Percentiles rank a stretch among this genome's conserved stretches.
These are phyloP conservation scores for Prenolepis imparis DNA, from an alignment of 2,888 invertebrate genomes.

Conservation along the genomic window DNA sequence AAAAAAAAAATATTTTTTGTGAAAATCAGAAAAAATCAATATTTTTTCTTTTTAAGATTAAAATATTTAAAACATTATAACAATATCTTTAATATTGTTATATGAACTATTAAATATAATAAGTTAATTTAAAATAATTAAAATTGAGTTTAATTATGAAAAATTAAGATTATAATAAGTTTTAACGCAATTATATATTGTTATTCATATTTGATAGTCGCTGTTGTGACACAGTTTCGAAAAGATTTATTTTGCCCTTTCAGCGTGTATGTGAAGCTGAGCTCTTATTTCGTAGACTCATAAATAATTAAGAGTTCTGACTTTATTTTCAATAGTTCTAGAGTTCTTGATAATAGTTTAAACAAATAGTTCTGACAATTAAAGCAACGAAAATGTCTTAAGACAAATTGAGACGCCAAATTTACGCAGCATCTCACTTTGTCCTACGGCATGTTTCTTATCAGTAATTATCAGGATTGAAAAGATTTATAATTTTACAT, in stretches of 20 bases:
- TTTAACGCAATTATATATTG: neutral
- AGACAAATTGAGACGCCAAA: too few relatives aligned
- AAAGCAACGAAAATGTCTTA: too few relatives aligned
- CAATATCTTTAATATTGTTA: neutral
- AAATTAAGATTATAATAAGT: neutral
- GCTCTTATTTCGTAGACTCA: too few relatives aligned
- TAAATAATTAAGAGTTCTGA: too few relatives aligned
- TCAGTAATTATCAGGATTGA: too few relatives aligned
- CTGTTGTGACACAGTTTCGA: neutral
- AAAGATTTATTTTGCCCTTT: constrained; percentile 25
- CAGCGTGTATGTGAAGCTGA: too few relatives aligned
- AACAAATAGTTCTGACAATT: too few relatives aligned
- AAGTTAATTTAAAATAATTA: neutral
- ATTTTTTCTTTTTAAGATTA: neutral
- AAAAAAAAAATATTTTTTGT: neutral
- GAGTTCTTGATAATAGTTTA: too few relatives aligned
- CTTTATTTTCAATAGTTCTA: too few relatives aligned
- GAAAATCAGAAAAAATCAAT: neutral
- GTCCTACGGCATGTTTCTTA: too few relatives aligned
- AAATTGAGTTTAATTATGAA: neutral
- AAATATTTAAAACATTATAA: neutral
- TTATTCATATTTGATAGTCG: constrained; percentile 5
- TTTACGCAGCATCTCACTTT: too few relatives aligned
- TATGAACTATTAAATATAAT: neutral
- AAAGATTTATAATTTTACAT: too few relatives aligned